Base-by-base conservation (phyloP, 1,140 invertebrate genomes). In the Procambarus virginalis region DNA sequence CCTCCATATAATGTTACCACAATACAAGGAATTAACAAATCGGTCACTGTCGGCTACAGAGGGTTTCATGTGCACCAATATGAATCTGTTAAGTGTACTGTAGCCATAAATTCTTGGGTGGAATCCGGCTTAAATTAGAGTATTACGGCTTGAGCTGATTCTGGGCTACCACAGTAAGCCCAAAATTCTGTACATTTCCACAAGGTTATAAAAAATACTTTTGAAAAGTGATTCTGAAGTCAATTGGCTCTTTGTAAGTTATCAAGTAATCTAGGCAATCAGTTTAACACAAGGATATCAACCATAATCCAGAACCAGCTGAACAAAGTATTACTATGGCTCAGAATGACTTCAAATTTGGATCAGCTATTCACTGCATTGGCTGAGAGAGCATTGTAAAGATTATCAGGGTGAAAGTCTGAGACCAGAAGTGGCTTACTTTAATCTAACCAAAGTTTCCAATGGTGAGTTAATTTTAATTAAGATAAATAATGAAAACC, bases 131-230 rank as follows among this genome's bases (percentile, higher is more conserved):
- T 68, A 46, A 84, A 49, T 45, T 84, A 70, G 81, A 84, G 81
- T 84, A 84, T 84, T 84, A 84, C 48, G 81, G 81, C 81, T 84
- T 84, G 81, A 84, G 22, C 55, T 51, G 49, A 81, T 55, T 81
- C 55, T 34, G 22, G 48, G 79, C 79, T 60, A 55, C 79, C 76
- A 78, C 49, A 49, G 20, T 34, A 60, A 58, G 79, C 55, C 51
- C 79, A 81, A 58, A 51, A 81, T 55, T 78, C 76, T 48, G 76
- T 78, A 78, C 58, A 60, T 84, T 77, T 78, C 75, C 51, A 51
- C 70, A 60, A 45, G 84, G 75, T 85, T 82, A 82, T 82, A 82
- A 82, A 82, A 82, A 82, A 82, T 82, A 82, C 58, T 81, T 60
- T 82, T 82, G 48, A 68, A 82, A 68, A 34, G 58, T 68, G 80